Percentiles rank a stretch among this genome's conserved stretches.
These are phyloP conservation scores for Lasioglossum baleicum DNA, from an alignment of 1,140 invertebrate genomes.

Conservation along the genomic window DNA sequence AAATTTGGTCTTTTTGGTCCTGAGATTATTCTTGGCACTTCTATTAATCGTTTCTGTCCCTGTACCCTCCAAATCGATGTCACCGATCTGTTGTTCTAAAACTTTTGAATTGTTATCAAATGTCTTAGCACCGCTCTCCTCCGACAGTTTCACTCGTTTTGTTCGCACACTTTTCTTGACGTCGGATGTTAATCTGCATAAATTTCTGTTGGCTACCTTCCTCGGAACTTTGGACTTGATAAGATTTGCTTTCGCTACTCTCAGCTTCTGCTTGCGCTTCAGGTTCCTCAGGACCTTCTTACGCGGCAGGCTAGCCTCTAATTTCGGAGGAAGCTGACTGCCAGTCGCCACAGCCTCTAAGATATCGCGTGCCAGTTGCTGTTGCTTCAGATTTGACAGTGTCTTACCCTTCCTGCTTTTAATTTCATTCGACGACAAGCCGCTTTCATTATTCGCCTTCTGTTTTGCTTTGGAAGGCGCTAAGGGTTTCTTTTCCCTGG, in stretches of 20 bases:
- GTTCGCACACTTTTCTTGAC: slow-evolving; percentile 65
- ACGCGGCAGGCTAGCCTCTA: slow-evolving; percentile 74
- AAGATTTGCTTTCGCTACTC: slow-evolving; percentile 68
- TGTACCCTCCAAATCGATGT: slow-evolving; percentile 57
- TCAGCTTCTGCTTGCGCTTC: slow-evolving; percentile 73
- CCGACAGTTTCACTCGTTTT: slow-evolving; percentile 54
- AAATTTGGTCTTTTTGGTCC: slow-evolving; percentile 69
- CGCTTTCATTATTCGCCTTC: slow-evolving; percentile 76
- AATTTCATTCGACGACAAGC: slow-evolving; percentile 66
- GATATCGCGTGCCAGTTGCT: slow-evolving; percentile 69
- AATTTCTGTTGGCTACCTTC: slow-evolving; percentile 72
- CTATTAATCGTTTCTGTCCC: slow-evolving; percentile 55
- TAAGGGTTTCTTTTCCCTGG: slow-evolving; percentile 80
- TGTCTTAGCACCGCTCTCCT: slow-evolving; percentile 33
- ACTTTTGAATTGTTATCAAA: slow-evolving; percentile 20
- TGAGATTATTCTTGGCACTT: slow-evolving; percentile 72
- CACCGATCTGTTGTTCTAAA: slow-evolving; percentile 47
- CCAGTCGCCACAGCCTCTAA: slow-evolving; percentile 69
- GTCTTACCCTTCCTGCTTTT: slow-evolving; percentile 72
- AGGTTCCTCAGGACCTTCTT: slow-evolving; percentile 74
- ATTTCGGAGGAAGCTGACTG: slow-evolving; percentile 73
- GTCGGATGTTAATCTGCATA: slow-evolving; percentile 67
- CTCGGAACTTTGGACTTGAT: slow-evolving; percentile 73
- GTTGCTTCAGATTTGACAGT: slow-evolving; percentile 67
- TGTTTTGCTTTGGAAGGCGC: slow-evolving; percentile 78